phyloP scores from a whole-genome alignment of 2,797 vertebrate species.

The Microctenopoma lineatum region DNA sequence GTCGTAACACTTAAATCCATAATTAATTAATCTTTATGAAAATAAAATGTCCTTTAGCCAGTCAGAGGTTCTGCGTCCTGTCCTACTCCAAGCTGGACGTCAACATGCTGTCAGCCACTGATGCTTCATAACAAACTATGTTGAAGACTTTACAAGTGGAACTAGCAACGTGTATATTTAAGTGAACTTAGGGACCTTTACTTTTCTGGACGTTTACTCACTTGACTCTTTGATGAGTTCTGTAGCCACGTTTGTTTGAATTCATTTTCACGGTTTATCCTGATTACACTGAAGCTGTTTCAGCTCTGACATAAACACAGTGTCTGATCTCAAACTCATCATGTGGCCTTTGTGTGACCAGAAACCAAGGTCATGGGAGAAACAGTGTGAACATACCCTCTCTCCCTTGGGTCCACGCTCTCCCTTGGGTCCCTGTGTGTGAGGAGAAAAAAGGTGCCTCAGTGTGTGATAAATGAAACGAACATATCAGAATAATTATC shows the following conservation, averaged over 20 bases:
- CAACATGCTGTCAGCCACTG: not conserved
- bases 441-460: not conserved
- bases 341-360: not conserved
- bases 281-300: not conserved
- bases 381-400: conserved; percentile 80
- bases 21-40: not conserved
- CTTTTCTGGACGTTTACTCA: no score
- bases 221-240: not conserved
- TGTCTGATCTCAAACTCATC: conserved; percentile 13
- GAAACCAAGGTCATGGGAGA: conserved; percentile 9
- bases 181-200: no score
- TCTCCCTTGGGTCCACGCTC: conserved; percentile 90
- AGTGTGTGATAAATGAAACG: not conserved
- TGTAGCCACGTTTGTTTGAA: not conserved
- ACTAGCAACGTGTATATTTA: no score
- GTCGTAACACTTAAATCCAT: not conserved
- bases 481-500: not conserved
- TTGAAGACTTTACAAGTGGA: no score
- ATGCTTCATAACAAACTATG: no score
- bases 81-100: conserved; percentile 2
- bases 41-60: no score
- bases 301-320: not conserved
- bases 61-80: not conserved
- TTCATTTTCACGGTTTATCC: not conserved
- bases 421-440: conserved; percentile 87